A percentile compares a stretch with the other conserved stretches of the same genome.
Evolutionary conservation across 2,113 vertebrate genomes (phyloP).

Genomic region (Oreotrochilus melanogaster): DNA sequence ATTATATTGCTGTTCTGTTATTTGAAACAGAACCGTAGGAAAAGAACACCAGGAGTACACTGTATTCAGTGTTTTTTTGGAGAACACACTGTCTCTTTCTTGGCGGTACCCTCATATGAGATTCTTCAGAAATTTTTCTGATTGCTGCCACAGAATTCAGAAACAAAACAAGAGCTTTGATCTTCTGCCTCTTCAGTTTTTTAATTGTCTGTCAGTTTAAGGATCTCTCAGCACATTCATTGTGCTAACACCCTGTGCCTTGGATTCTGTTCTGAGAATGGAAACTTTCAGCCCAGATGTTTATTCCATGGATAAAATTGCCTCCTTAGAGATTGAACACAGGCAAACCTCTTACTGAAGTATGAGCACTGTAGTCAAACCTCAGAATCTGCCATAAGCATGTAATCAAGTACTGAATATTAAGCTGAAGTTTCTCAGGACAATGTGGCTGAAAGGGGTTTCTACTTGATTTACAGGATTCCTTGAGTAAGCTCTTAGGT

Average conservation of each 20-base stretch:
- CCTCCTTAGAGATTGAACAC: background rate
- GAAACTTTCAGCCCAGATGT: background rate
- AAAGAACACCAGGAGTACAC: background rate
- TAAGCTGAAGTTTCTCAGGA: background rate
- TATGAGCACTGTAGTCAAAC: background rate
- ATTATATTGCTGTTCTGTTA: background rate
- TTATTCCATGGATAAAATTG: background rate
- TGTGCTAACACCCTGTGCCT: background rate
- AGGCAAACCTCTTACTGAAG: background rate
- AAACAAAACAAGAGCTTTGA: background rate
- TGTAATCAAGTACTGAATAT: background rate
- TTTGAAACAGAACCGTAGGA: background rate
- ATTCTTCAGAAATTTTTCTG: background rate
- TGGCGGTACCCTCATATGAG: background rate
- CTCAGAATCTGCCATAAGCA: background rate
- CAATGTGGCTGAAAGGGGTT: background rate
- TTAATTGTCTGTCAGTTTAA: background rate
- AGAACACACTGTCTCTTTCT: background rate
- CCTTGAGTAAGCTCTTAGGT: background rate
- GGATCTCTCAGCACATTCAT: background rate
- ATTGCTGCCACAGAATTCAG: background rate
- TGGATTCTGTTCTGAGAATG: background rate
- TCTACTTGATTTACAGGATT: background rate
- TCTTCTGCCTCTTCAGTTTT: background rate
- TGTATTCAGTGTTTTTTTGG: fast-evolving